Evolutionary conservation across 2,888 invertebrate species (phyloP).

Genomic region (Nematopogon swammerdamellus): DNA sequence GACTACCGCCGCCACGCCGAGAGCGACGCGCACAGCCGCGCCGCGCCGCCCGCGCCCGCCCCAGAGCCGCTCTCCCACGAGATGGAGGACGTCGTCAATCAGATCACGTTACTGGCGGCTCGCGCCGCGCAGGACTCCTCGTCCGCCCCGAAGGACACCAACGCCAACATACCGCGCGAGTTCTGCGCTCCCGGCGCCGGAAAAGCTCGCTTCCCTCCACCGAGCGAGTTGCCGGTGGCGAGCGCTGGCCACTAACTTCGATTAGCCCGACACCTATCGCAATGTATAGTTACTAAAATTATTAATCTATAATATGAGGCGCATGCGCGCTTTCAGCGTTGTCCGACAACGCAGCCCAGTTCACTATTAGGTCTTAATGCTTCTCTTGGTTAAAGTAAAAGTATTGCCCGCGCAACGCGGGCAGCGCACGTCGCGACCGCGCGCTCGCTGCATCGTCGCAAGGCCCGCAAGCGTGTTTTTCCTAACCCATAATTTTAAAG

Average conservation of each 20-base stretch:
- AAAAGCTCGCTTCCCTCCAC: conserved; percentile 47
- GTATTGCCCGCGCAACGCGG: conserved; percentile 24
- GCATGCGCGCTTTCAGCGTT: conserved; percentile 43
- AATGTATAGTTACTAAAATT: conserved; percentile 54
- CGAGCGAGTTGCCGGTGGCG: conserved; percentile 56
- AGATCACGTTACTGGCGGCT: conserved; percentile 74
- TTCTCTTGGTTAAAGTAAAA: conserved; percentile 50
- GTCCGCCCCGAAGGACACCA: conserved; percentile 50
- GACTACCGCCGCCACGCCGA: conserved; percentile 66
- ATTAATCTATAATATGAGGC: conserved; percentile 3
- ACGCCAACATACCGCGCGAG: conserved; percentile 36
- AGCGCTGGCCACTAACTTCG: conserved; percentile 51
- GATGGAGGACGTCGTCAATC: conserved; percentile 82
- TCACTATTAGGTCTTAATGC: conserved; percentile 57
- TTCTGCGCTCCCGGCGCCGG: conserved; percentile 56
- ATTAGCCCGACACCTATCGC: conserved; percentile 48
- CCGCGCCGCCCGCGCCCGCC: conserved; percentile 21
- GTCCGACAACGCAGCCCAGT: conserved; percentile 55
- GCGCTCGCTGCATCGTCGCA: neutral
- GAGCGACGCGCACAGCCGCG: conserved; percentile 47
- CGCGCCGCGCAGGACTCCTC: conserved; percentile 67
- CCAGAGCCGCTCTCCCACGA: conserved; percentile 66
- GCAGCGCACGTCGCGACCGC: neutral
- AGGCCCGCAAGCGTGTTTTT: conserved; percentile 34
- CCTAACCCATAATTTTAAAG: conserved; percentile 54